Percentiles rank a stretch among this genome's conserved stretches.
phyloP scores from a whole-genome alignment of 2,113 vertebrate genomes.

The Microcebus murinus region DNA sequence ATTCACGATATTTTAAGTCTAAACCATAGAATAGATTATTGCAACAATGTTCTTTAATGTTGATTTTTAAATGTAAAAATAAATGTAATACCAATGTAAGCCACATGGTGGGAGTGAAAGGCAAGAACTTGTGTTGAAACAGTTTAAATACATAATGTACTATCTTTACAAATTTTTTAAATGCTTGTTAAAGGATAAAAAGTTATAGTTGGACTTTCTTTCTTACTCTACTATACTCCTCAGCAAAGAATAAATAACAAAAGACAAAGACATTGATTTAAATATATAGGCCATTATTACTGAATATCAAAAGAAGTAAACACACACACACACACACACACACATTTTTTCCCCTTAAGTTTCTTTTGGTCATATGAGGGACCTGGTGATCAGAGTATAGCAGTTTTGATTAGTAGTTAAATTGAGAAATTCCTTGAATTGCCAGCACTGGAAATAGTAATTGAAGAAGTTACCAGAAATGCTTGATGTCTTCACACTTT shows the following conservation, averaged over 20 bases:
- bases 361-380: slow-evolving; percentile 36
- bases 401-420: slow-evolving; percentile 19
- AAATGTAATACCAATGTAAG: slow-evolving; percentile 83
- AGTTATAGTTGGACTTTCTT: slow-evolving; percentile 69
- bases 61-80: slow-evolving; percentile 57
- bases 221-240: slow-evolving; percentile 60
- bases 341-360: not conserved
- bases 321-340: not conserved
- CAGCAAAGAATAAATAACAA: slow-evolving; percentile 62
- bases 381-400: not conserved
- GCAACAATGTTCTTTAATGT: not conserved
- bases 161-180: slow-evolving; percentile 56
- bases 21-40: not conserved
- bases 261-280: slow-evolving; percentile 64
- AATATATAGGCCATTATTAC: slow-evolving; percentile 3
- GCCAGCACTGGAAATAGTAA: slow-evolving; percentile 33
- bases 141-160: slow-evolving; percentile 67
- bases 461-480: slow-evolving; percentile 35
- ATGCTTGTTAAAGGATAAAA: slow-evolving; percentile 73
- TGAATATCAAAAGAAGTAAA: slow-evolving; percentile 20
- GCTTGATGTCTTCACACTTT: slow-evolving; percentile 7
- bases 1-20: not conserved
- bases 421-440: slow-evolving; percentile 54
- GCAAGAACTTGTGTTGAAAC: slow-evolving; percentile 83
- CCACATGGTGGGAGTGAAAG: slow-evolving; percentile 90